Conservation (phyloP, 2,797 vertebrate genomes). For the Pseudocheirus occidentalis region DNA sequence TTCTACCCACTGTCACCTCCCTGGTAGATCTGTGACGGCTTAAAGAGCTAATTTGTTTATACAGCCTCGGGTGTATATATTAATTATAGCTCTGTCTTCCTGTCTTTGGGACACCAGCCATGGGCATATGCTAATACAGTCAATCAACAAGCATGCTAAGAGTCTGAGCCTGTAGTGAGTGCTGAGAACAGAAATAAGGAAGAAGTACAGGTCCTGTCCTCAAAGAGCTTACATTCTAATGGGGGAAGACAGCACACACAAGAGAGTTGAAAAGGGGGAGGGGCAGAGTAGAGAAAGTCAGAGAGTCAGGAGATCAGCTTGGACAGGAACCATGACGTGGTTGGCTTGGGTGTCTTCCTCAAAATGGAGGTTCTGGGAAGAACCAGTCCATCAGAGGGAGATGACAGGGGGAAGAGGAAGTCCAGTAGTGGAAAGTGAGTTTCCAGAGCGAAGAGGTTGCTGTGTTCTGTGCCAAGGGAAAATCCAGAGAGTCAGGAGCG, state of each 20-base stretch:
- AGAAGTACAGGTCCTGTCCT: background rate
- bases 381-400: background rate
- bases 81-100: background rate
- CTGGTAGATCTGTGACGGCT: background rate
- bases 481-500: background rate
- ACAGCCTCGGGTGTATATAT: background rate
- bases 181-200: background rate
- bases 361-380: background rate
- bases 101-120: background rate
- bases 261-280: background rate
- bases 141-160: background rate
- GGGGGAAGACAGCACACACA: background rate
- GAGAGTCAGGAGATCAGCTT: background rate
- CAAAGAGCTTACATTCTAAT: background rate
- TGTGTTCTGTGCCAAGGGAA: background rate
- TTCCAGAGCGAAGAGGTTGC: background rate
- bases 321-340: too few relatives aligned
- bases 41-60: background rate
- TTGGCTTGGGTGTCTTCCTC: background rate
- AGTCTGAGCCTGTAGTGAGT: background rate
- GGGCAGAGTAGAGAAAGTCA: background rate
- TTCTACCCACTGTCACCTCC: background rate
- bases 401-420: background rate
- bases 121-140: background rate
- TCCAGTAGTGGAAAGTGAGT: background rate